Evolutionary conservation across 1,140 invertebrate species (phyloP), one percentile per base, ranked within the genome.

Genomic region (Gryon sp.): DNA sequence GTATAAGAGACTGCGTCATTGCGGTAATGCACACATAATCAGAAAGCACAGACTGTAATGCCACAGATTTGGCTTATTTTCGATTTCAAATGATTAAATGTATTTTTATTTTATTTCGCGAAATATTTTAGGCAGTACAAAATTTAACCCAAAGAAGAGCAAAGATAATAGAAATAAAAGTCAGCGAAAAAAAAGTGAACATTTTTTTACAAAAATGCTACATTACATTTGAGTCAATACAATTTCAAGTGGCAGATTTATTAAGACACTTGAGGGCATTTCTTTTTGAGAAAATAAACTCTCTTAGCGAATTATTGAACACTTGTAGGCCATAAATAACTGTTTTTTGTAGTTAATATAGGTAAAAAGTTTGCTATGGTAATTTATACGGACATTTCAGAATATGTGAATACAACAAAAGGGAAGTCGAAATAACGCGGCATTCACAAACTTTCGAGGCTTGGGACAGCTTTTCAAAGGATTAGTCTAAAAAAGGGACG

Each of bases 301-400:
- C 24, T 46, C 12, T 20, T 18, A 4, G 6, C 14, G 40, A 28
- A 72, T 36, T 53, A 34, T 45, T 28, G 38, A 55, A 55, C 68
- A 53, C 45, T 72, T 62, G 68, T 46, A 41, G 46, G 38, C 46
- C 68, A 72, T 72, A 72, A 72, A 72, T 72, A 60, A 72, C 53
- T 19, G 8, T 15, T 5, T n/a, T 20, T 26, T 14, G 9, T 20
- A 52, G 48, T 68, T 68, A 55, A 72, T 72, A 43, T 40, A 45
- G 57, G 48, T 26, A 46, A 46, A 62, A 55, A 24, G 52, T 62
- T 72, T 57, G n/a, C 24, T 24, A 5, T 15, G 20, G 43, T 74
- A 74, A 74, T 43, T 36, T 45, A 59, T 36, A 38, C 52, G 36
- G 53, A 50, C 53, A 65, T 74, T 60, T 52, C 45, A 22, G 60